Conservation (phyloP, 2,113 vertebrate species). For the Ammodytes marinus region DNA sequence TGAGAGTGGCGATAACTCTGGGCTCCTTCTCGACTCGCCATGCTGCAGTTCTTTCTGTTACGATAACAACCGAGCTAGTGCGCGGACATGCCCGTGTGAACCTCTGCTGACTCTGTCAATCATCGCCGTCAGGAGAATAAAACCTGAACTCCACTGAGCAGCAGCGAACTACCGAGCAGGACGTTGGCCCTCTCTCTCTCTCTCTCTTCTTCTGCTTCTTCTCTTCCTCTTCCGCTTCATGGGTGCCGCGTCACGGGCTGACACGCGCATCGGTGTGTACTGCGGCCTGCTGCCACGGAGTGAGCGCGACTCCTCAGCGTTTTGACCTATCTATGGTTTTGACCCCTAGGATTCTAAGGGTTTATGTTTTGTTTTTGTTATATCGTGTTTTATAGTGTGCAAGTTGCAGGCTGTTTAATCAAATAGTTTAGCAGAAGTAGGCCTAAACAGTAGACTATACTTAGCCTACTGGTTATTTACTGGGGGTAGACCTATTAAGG, state of each 20-base stretch:
- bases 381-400: too few relatives aligned
- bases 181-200: constrained; percentile 29
- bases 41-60: constrained; percentile 71
- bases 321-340: too few relatives aligned
- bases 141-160: constrained; percentile 15
- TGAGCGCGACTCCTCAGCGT: neutral
- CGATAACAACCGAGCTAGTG: constrained; percentile 57
- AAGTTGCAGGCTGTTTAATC: too few relatives aligned
- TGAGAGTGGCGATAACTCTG: constrained; percentile 56
- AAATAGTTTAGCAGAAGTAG: too few relatives aligned
- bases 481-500: too few relatives aligned
- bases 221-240: constrained; percentile 44
- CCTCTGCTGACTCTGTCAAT: constrained; percentile 80
- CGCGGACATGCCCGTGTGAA: constrained; percentile 68
- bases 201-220: constrained; percentile 6
- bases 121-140: constrained; percentile 59
- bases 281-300: constrained; percentile 33
- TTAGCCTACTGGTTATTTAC: too few relatives aligned
- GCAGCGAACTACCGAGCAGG: constrained; percentile 45
- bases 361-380: too few relatives aligned
- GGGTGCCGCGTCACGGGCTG: constrained; percentile 40
- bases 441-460: too few relatives aligned
- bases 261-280: neutral
- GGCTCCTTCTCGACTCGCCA: constrained; percentile 76
- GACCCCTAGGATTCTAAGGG: too few relatives aligned